Percentiles rank a stretch among this genome's conserved stretches.
phyloP scores from a whole-genome alignment of 2,797 vertebrate genomes.

The Sarcoramphus papa region DNA sequence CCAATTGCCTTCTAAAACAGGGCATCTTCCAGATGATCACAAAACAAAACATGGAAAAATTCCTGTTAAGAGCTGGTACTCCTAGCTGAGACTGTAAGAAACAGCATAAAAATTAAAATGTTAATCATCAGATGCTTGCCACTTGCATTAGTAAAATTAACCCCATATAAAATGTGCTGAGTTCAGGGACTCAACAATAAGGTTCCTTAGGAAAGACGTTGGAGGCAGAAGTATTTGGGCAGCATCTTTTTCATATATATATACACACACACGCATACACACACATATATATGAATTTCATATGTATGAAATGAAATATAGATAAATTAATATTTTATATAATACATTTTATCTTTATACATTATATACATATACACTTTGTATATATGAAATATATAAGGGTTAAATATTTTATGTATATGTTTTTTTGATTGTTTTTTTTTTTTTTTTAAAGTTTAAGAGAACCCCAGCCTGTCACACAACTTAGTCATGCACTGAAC shows the following conservation, averaged over 20 bases:
- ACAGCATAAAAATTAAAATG: neutral
- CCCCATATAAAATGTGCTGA: neutral
- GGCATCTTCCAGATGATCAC: neutral
- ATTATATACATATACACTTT: neutral
- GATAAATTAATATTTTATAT: neutral
- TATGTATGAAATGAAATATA: neutral
- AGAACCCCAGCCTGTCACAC: neutral
- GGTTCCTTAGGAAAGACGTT: neutral
- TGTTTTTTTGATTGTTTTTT: too few relatives aligned
- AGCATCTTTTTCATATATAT: neutral
- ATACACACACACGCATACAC: rapidly evolving
- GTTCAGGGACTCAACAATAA: neutral
- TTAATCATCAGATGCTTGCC: neutral
- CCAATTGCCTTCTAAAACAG: neutral
- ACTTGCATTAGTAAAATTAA: neutral
- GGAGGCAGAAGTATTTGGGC: neutral
- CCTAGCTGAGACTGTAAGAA: neutral
- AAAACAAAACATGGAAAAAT: neutral
- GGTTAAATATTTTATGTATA: neutral
- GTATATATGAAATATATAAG: neutral
- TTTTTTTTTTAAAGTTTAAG: neutral
- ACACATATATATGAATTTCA: neutral
- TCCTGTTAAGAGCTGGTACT: neutral
- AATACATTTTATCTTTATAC: neutral
- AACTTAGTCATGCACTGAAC: neutral